Base-by-base conservation (phyloP, 2,888 invertebrate species). In the Leptinotarsa juncta region DNA sequence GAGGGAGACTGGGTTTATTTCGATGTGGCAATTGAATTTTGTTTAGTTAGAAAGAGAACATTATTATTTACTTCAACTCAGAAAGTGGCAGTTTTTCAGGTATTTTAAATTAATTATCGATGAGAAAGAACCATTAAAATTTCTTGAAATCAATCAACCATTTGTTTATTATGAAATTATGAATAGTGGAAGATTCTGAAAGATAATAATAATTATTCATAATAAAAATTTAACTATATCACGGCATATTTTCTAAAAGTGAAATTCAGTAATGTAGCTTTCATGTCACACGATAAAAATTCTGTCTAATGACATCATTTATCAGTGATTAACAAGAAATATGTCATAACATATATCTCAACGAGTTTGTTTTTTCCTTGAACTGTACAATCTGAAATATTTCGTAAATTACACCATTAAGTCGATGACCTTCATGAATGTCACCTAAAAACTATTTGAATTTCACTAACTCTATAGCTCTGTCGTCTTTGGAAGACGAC, bases 321-420 rank as follows among this genome's bases (percentile, higher is more conserved):
- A 23, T 57, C 23, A 4, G 57, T 57, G 23, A 57, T 57, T 51
- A 51, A n/a, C 16, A 51, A 51, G 51, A 51, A 51, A 62, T 3
- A 16, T 62, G 62, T 42, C 32, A 42, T 62, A 23, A 60, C 5
- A 10, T 16, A 62, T 62, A 62, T 62, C 62, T 62, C 10, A 26
- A 42, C 16, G n/a, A 32, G 16, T 62, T 26, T 62, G 62, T 16
- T 62, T 32, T 32, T 62, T 62, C 62, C 42, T 62, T 62, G 42
- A 62, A 42, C 18, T 23, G 57, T 3, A 16, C 18, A 10, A 62
- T 62, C 62, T 62, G 3, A 62, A 62, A 14, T 62, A 62, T 62
- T 42, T 62, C 62, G 5, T 62, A 32, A 57, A 57, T 57, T 20
- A 57, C 20, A 20, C 55, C 18, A 57, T 57, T 10, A 18, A 57